Evolutionary conservation across 2,888 invertebrate genomes (phyloP).

Genomic region (Himalopsyche kuldschensis): DNA sequence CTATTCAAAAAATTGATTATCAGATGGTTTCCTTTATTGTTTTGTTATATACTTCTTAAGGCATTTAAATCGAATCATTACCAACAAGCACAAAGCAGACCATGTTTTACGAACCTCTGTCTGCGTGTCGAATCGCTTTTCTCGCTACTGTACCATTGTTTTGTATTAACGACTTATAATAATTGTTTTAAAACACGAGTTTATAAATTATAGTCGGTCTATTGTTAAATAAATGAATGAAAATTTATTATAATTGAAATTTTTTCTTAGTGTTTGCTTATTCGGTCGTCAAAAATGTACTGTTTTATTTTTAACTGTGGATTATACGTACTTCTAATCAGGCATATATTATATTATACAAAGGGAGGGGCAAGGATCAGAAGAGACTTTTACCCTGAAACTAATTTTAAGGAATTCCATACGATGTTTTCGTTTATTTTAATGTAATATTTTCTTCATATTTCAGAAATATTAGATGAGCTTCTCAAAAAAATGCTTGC

Average conservation of each 20-base stretch:
- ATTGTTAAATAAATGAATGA: background rate
- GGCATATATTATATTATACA: too few relatives aligned
- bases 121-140: constrained; percentile 17
- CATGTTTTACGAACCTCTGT: constrained; percentile 6
- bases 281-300: too few relatives aligned
- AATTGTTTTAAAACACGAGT: background rate
- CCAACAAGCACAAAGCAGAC: background rate
- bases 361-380: too few relatives aligned
- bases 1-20: too few relatives aligned
- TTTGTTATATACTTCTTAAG: background rate
- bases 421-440: too few relatives aligned
- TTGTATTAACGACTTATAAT: constrained; percentile 18
- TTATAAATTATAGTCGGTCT: background rate
- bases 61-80: background rate
- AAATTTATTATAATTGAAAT: background rate
- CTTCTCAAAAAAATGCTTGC: too few relatives aligned
- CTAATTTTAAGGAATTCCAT: too few relatives aligned
- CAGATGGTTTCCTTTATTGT: background rate
- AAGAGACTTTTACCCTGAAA: too few relatives aligned
- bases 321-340: too few relatives aligned
- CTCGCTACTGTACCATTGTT: constrained; percentile 33
- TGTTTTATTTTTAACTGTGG: too few relatives aligned
- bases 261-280: background rate
- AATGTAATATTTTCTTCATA: too few relatives aligned
- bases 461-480: too few relatives aligned